A percentile compares a stretch with the other conserved stretches of the same genome.
phyloP scores from a whole-genome alignment of 2,888 invertebrate genomes.

The Coleophora deauratella region DNA sequence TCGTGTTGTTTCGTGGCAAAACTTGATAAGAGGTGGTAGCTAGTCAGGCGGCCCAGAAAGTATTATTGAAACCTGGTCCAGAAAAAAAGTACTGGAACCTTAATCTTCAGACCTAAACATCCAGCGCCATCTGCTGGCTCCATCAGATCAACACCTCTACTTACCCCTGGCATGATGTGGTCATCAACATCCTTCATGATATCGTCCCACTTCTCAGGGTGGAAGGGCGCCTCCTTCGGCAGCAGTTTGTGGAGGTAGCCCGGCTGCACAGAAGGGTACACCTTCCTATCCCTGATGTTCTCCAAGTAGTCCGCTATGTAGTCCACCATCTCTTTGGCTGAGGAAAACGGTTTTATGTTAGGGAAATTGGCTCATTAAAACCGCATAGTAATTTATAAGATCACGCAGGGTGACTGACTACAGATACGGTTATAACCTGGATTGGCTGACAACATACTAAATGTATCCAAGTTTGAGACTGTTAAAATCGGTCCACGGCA shows the following conservation, averaged over 20 bases:
- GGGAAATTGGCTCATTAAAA: no score
- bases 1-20: no score
- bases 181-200: constrained; percentile 95
- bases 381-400: no score
- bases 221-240: constrained; percentile 88
- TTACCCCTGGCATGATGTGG: constrained; percentile 97
- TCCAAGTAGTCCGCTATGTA: constrained; percentile 98
- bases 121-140: no score
- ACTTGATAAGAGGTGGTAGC: no score
- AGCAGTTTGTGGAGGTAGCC: constrained; percentile 92
- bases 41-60: no score
- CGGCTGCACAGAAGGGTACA: constrained; percentile 95
- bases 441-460: not conserved
- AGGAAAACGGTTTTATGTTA: constrained; percentile 1
- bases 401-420: no score
- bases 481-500: no score
- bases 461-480: no score
- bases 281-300: constrained; percentile 89
- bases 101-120: no score
- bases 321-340: constrained; percentile 98
- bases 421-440: not conserved
- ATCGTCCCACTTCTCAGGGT: constrained; percentile 91
- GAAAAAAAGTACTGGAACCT: no score
- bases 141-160: constrained; percentile 19
- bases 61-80: no score